A percentile compares a stretch with the other conserved stretches of the same genome.
Evolutionary conservation across 23 tunicate species (phyloP).

Genomic region (Phallusia fumigata): DNA sequence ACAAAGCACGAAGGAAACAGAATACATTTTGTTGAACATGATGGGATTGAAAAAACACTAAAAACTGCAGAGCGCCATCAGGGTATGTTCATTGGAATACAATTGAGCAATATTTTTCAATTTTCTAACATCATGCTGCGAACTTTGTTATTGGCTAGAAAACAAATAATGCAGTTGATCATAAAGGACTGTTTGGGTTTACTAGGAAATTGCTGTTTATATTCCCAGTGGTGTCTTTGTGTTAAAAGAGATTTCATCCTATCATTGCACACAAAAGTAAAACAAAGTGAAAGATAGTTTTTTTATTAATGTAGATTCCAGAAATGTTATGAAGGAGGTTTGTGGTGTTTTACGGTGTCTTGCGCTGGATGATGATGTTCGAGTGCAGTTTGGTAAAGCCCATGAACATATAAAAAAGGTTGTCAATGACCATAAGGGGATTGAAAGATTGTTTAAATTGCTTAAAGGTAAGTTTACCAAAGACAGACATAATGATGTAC

Average conservation of each 20-base stretch:
- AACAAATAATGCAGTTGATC: no score
- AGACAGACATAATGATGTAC: not conserved
- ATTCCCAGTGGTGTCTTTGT: no score
- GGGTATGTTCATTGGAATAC: constrained; percentile 11
- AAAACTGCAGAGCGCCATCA: constrained; percentile 43
- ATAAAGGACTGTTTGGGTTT: no score
- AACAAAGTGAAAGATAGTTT: no score
- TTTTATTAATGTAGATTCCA: not conserved
- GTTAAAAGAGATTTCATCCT: no score
- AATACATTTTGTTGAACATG: constrained; percentile 40
- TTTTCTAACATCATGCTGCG: no score
- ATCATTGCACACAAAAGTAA: no score
- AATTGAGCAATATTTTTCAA: no score
- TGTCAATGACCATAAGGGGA: constrained; percentile 65
- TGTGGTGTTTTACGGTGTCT: constrained; percentile 60
- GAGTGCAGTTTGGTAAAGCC: constrained; percentile 80
- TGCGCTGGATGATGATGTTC: constrained; percentile 80
- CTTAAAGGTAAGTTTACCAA: constrained; percentile 30
- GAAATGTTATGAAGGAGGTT: constrained; percentile 44
- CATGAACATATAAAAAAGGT: constrained; percentile 81
- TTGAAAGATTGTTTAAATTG: constrained; percentile 54
- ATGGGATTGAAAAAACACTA: constrained; percentile 41
- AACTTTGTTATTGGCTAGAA: no score
- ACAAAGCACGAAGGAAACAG: constrained; percentile 66
- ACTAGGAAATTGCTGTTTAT: no score